phyloP scores from a whole-genome alignment of 2,888 invertebrate genomes.

The Eupeodes luniger region DNA sequence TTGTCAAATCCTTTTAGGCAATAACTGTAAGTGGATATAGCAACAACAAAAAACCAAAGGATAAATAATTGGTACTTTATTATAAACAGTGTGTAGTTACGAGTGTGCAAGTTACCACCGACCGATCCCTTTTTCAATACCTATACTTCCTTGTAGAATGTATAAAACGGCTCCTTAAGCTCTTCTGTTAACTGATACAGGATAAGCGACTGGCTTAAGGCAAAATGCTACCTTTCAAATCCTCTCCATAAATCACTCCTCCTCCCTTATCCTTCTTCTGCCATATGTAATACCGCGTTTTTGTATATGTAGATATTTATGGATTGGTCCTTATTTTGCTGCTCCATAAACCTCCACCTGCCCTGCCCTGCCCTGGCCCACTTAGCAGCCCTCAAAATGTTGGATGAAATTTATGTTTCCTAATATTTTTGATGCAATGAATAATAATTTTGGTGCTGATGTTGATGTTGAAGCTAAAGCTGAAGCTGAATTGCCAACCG shows the following conservation, averaged over 20 bases:
- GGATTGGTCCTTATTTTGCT: background rate
- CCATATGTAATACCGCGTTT: conserved; percentile 50
- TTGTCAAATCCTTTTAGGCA: conserved; percentile 26
- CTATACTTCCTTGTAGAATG: background rate
- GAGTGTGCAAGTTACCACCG: background rate
- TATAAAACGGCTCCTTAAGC: background rate
- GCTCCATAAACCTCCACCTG: background rate
- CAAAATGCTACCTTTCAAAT: conserved; percentile 33
- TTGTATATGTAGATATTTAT: conserved; percentile 26
- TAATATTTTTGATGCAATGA: conserved; percentile 55
- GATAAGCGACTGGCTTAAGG: conserved; percentile 33
- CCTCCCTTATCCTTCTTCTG: conserved; percentile 16
- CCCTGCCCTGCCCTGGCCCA: no score
- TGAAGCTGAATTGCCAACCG: background rate
- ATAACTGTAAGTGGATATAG: conserved; percentile 31
- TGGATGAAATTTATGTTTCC: conserved; percentile 22
- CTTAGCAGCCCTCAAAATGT: background rate
- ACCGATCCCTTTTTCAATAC: conserved; percentile 22
- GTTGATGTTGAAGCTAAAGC: background rate
- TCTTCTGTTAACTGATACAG: background rate
- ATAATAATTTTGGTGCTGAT: conserved; percentile 26
- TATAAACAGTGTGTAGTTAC: background rate
- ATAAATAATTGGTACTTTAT: conserved; percentile 36
- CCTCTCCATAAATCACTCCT: conserved; percentile 50
- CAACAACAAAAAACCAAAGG: conserved; percentile 18